A percentile compares a stretch with the other conserved stretches of the same genome.
Evolutionary conservation across 1,140 invertebrate genomes (phyloP).

Genomic region (Rhopalosiphum padi): DNA sequence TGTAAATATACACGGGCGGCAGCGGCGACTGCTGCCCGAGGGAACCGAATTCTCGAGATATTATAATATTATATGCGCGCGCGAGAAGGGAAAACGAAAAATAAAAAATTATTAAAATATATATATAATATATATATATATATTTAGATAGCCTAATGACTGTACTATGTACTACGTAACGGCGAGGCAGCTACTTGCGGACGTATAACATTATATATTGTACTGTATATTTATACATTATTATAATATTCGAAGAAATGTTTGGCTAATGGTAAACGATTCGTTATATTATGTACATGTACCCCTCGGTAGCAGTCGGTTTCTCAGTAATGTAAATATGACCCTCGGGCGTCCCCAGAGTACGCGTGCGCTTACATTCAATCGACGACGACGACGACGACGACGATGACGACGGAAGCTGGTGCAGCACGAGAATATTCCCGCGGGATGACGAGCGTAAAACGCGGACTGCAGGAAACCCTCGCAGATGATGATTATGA

Average conservation of each 20-base stretch:
- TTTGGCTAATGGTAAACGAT: slow-evolving; percentile 31
- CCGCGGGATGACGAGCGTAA: not conserved
- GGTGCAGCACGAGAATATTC: not conserved
- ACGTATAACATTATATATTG: too few species aligned
- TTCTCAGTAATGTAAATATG: not conserved
- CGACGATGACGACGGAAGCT: not conserved
- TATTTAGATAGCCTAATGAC: not conserved
- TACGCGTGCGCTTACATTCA: not conserved
- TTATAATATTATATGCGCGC: not conserved
- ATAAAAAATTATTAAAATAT: not conserved
- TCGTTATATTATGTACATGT: not conserved
- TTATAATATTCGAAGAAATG: not conserved
- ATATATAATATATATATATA: not conserved
- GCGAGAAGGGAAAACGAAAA: not conserved
- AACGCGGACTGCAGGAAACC: not conserved
- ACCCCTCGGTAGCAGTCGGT: not conserved
- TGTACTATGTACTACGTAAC: not conserved
- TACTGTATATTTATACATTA: not conserved
- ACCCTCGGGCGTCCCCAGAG: not conserved
- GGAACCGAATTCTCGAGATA: not conserved
- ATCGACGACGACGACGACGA: not conserved
- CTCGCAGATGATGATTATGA: not conserved
- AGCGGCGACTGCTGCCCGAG: not conserved
- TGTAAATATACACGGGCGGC: slow-evolving; percentile 33
- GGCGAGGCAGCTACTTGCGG: not conserved